Evolutionary conservation across 2,797 vertebrate species (phyloP), one percentile per base, ranked within the genome.

Genomic region (Linurgus olivaceus): DNA sequence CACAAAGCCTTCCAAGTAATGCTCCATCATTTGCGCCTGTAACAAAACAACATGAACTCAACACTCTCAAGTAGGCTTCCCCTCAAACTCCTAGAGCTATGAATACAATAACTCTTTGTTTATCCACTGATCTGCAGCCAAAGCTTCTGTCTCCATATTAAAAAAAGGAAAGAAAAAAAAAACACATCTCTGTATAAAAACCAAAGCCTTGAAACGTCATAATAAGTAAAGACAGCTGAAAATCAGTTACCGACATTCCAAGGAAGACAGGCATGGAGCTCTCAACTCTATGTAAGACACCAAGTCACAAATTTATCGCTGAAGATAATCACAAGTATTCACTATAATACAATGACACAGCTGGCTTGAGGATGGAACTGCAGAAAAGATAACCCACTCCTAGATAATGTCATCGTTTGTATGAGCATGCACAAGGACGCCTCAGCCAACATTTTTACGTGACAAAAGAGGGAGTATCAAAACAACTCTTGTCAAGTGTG

Each of bases 31-130:
- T 92, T 93, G 28, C 9, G 48, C 62, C 80, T 93, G 2, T 54
- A 84, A 93, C 74, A 96, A 96, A 94, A 85, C 51, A 95, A 93
- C 86, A 93, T 51, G 72, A 92, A 92, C 84, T 89, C 93, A 90
- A 75, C 82, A 93, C 87, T 92, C 78, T 91, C 61, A 80, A 97
- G 95, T 8, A 96, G 78, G 91, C 90, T 97, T 96, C 68, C 85
- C 67, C 86, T 95, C 92, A 87, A 94, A 94, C 88, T 96, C 84
- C 88, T 88, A 89, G 78, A 96, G 86, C 90, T 91, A 94, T 67
- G 85, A 96, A 95, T 65, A 97, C 92, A 96, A 70, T 95, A 96
- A 93, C 33, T 83, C 95, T 94, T 96, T 97, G 94, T 96, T 96
- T 95, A 89, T 71, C 86, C 81, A 95, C 28, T 95, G 88, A 95